Percentiles rank a stretch among this genome's conserved stretches.
Evolutionary conservation across 2,113 vertebrate species (phyloP).

Genomic region (Steatornis caripensis): DNA sequence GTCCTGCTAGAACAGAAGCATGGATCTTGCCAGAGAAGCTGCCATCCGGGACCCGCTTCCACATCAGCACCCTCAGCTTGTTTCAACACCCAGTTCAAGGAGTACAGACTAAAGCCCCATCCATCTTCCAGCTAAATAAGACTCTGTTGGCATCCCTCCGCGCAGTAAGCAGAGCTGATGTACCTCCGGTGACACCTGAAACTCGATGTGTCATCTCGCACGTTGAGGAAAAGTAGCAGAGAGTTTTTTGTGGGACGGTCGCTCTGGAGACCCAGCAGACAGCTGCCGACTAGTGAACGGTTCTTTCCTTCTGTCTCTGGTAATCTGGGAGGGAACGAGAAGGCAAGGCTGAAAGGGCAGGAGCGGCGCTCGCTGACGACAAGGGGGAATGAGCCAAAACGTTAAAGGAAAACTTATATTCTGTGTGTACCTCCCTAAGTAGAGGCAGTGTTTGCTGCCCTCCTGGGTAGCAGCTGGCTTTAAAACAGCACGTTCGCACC

Average conservation of each 20-base stretch:
- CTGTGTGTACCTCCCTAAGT: neutral
- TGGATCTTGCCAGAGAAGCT: neutral
- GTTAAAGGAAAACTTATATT: neutral
- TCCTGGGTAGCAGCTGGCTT: neutral
- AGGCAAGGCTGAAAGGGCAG: neutral
- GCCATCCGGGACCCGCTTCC: neutral
- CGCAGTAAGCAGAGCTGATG: neutral
- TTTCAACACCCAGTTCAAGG: neutral
- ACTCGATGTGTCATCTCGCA: neutral
- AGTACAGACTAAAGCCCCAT: neutral
- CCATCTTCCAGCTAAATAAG: neutral
- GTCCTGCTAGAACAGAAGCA: neutral
- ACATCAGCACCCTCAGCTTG: neutral
- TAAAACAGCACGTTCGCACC: neutral
- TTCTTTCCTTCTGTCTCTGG: conserved; percentile 95
- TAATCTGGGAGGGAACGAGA: conserved; percentile 79
- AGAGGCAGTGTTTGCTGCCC: neutral
- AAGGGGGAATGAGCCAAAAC: neutral
- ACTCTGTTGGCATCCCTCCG: neutral
- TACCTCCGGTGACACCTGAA: neutral
- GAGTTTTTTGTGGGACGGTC: neutral
- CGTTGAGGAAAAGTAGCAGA: neutral
- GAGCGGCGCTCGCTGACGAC: rapidly evolving
- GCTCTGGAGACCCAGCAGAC: neutral
- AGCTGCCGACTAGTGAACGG: conserved; percentile 83